Evolutionary conservation across 2,797 vertebrate genomes (phyloP), one percentile per base, ranked within the genome.

Genomic region (Scomberomorus guttatus): DNA sequence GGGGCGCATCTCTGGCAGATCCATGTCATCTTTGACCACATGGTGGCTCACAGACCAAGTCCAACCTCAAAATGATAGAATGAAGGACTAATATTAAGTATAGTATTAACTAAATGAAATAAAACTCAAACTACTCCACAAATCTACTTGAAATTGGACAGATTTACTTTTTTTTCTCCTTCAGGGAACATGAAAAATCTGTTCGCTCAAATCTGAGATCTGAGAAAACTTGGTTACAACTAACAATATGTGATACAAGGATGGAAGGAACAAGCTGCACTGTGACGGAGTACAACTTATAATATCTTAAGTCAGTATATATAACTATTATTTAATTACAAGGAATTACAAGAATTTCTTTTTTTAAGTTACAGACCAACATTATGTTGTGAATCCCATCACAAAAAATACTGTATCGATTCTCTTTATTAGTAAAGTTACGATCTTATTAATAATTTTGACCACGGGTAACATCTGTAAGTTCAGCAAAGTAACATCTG

Each of bases 1-100:
- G 0, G 88, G 70, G 15, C 54, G 65, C 8, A 58, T 56, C 59
- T 58, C 80, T 5, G 86, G 63, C n/a, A 94, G 87, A 48, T 96
- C 95, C 84, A 95, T 89, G 79, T 96, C 96, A 20, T 96, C 94
- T 72, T 93, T 93, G 25, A 93, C 83, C 5, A 77, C 81, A 7
- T 76, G 90, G 50, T 88, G 87, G 24, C 81, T 90, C 15, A 87
- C 87, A 1, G 84, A 80, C 96, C 96, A 97, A 0, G 90, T 96
- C 96, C 97, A 97, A 71, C 92, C 97, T 98, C 68, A 27, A 58
- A 32, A 4, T 79, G 1, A 78, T 7, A 18, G 2, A 86, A 79
- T 91, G 88, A 92, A 20, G 27, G 46, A 24, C 22, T 9, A 8
- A 29, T 7, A 15, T 25, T 20, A 37, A 34, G n/a, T 6, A 25